phyloP scores from a whole-genome alignment of 2,888 invertebrate species.

The Asteroscopus sphinx region DNA sequence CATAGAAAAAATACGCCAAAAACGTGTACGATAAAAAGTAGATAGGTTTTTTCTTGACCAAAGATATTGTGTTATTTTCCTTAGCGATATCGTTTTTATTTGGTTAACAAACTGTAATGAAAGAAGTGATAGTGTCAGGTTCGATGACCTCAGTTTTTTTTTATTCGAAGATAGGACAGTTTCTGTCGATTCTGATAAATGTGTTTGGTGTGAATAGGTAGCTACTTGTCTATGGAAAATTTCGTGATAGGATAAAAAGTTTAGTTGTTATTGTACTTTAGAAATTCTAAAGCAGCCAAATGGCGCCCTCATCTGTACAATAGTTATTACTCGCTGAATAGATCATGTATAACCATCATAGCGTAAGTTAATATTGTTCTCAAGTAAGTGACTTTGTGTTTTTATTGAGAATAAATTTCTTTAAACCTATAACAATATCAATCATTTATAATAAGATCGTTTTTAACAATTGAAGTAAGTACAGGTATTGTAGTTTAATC shows the following conservation, averaged over 20 bases:
- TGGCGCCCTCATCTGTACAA: too few relatives aligned
- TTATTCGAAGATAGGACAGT: conserved; percentile 51
- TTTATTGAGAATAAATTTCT: too few relatives aligned
- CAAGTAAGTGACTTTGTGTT: too few relatives aligned
- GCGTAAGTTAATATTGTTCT: too few relatives aligned
- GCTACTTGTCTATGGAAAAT: conserved; percentile 46
- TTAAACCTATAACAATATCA: too few relatives aligned
- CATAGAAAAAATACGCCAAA: conserved; percentile 79
- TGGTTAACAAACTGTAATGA: conserved; percentile 81
- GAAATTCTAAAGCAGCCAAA: too few relatives aligned
- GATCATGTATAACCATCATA: too few relatives aligned
- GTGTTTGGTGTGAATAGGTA: conserved; percentile 44
- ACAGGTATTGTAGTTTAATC: too few relatives aligned
- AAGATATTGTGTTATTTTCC: conserved; percentile 83
- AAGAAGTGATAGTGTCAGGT: conserved; percentile 79
- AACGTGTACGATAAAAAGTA: conserved; percentile 79
- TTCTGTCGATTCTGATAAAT: conserved; percentile 51
- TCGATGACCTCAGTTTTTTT: conserved; percentile 67
- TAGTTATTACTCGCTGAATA: too few relatives aligned
- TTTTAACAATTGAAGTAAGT: too few relatives aligned
- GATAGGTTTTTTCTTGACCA: conserved; percentile 72
- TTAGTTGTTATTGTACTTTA: too few relatives aligned
- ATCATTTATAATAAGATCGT: too few relatives aligned
- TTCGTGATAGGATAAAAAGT: conserved; percentile 13
- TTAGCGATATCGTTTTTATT: conserved; percentile 83